Percentiles rank a stretch among this genome's conserved stretches.
Conservation (phyloP, 2,113 vertebrate species). For the Planiliza haematocheilus region DNA sequence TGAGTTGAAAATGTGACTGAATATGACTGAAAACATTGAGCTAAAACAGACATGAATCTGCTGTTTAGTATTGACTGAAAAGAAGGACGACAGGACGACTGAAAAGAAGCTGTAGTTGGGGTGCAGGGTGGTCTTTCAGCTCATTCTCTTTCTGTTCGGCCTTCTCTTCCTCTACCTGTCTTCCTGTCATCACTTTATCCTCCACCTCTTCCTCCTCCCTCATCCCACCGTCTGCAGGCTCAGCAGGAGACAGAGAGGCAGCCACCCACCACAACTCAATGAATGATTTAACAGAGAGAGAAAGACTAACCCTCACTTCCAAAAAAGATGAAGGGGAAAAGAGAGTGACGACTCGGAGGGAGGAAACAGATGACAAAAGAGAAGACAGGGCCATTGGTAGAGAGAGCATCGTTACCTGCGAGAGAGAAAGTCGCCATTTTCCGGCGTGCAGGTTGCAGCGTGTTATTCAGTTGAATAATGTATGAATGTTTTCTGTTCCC, state of each 20-base stretch:
- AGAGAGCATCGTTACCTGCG: not conserved
- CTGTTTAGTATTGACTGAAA: not conserved
- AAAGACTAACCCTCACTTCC: not conserved
- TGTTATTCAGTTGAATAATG: conserved; percentile 52
- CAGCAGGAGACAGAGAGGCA: conserved; percentile 56
- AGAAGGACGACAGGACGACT: too few relatives aligned
- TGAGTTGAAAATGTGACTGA: too few relatives aligned
- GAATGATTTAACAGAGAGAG: conserved; percentile 53
- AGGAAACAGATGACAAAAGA: conserved; percentile 14
- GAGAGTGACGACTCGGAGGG: not conserved
- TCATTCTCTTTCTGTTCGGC: not conserved
- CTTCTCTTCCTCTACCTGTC: conserved; percentile 34
- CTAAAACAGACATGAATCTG: not conserved
- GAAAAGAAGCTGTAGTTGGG: not conserved
- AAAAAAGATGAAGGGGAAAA: conserved; percentile 31
- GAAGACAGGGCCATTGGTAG: not conserved
- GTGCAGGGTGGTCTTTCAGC: not conserved
- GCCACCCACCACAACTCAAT: conserved; percentile 44
- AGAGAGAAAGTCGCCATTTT: not conserved
- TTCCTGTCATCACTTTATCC: conserved; percentile 12
- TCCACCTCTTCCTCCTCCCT: not conserved
- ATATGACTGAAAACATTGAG: too few relatives aligned
- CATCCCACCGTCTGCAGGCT: conserved; percentile 20
- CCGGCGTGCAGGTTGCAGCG: conserved; percentile 15
- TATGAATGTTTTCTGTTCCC: conserved; percentile 48